phyloP scores from a whole-genome alignment of 2,113 vertebrate species.

The Phyllostomus hastatus region DNA sequence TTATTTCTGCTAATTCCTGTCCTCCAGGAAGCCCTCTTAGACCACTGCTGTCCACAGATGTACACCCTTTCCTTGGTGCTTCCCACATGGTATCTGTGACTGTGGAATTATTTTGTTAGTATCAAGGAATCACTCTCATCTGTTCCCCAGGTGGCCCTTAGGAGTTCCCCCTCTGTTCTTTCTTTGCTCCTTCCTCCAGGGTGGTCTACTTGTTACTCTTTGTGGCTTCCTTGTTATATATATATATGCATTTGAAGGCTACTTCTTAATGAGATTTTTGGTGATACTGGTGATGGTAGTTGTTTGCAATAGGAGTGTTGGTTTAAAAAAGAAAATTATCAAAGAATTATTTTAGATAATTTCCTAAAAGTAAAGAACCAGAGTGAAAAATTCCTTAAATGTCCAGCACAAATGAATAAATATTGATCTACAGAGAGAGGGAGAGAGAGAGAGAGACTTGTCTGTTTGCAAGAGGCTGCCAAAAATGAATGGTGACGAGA shows the following conservation, averaged over 20 bases:
- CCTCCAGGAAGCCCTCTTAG: background rate
- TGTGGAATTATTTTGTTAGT: background rate
- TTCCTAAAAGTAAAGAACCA: background rate
- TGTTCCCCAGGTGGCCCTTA: background rate
- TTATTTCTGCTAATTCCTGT: background rate
- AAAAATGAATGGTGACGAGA: background rate
- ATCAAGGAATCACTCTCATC: accelerated
- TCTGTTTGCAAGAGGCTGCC: background rate
- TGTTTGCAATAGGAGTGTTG: background rate
- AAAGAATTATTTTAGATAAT: background rate
- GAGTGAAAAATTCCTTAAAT: background rate
- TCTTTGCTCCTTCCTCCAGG: background rate
- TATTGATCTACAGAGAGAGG: background rate
- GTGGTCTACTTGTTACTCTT: background rate
- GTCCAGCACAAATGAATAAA: background rate
- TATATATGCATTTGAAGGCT: background rate
- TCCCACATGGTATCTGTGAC: background rate
- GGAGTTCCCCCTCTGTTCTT: no score
- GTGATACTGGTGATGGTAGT: background rate
- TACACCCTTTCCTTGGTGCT: background rate
- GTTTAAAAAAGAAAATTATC: background rate
- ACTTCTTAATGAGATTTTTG: background rate
- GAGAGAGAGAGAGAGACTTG: no score
- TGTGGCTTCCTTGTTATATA: background rate
- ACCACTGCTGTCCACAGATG: accelerated